Conservation (phyloP, 1,140 invertebrate species). For the Diuraphis noxia region DNA sequence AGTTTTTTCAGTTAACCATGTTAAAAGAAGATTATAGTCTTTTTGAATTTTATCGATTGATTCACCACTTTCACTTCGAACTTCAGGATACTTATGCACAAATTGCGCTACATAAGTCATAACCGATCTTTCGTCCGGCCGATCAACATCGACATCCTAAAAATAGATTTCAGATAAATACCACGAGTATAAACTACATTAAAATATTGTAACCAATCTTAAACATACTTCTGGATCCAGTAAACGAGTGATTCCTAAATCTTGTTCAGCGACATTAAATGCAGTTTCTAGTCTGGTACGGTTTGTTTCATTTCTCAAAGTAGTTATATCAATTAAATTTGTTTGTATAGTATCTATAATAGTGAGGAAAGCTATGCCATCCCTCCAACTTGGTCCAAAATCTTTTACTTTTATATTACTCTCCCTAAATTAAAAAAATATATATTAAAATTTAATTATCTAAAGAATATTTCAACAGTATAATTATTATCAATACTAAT, state of each 20-base stretch:
- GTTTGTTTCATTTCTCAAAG: slow-evolving; percentile 77
- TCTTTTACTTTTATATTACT: slow-evolving; percentile 87
- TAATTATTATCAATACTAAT: not conserved
- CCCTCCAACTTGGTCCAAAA: slow-evolving; percentile 96
- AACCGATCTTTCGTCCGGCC: slow-evolving; percentile 97
- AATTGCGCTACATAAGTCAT: slow-evolving; percentile 99
- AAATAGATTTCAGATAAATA: slow-evolving; percentile 5
- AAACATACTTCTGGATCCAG: slow-evolving; percentile 78
- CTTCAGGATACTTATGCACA: slow-evolving; percentile 90
- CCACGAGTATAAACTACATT: not conserved
- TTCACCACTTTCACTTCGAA: slow-evolving; percentile 66
- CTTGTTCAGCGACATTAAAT: slow-evolving; percentile 88
- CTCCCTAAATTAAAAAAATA: slow-evolving; percentile 66
- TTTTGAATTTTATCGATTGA: slow-evolving; percentile 76
- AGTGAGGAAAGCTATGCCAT: slow-evolving; percentile 94
- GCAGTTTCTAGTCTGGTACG: slow-evolving; percentile 85
- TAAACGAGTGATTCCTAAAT: slow-evolving; percentile 89
- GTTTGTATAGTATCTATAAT: slow-evolving; percentile 95
- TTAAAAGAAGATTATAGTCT: slow-evolving; percentile 77
- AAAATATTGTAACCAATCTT: not conserved
- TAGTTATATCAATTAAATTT: slow-evolving; percentile 85
- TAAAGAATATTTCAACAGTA: not conserved
- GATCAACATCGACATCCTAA: slow-evolving; percentile 92
- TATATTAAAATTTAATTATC: not conserved
- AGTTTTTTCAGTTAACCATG: slow-evolving; percentile 79